Base-by-base conservation (phyloP, 1,140 invertebrate species). In the Hylaeus volcanicus region DNA sequence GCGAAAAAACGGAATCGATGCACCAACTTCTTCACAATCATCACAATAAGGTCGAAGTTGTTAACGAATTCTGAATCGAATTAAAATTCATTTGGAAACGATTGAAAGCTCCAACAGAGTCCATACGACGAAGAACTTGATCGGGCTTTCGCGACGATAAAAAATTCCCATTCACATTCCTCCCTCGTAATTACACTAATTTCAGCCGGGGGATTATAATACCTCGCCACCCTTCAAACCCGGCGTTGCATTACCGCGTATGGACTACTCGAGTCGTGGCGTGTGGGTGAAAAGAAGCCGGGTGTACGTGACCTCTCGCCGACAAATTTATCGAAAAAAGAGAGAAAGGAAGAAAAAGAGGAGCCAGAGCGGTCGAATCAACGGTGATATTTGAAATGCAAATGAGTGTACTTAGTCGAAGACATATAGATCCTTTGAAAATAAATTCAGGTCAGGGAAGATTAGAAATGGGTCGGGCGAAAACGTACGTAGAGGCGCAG, bases 371-470 rank as follows among this genome's bases (percentile, higher is more conserved):
- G n/a, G 58, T 53, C 53, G 53, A 76, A 76, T 69, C 64, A 76
- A 76, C 41, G 55, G 41, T 69, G 74, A 76, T 69, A 69, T 76
- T 76, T 76, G 74, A 76, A 76, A 76, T 76, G 65, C 74, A 76
- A 69, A 76, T 76, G 64, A 53, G 53, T 69, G 69, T 76, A 69
- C 74, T 76, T 76, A 76, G 41, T 26, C 14, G 74, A 48, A 69
- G 65, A 60, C 74, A 26, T 43, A 76, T 76, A 69, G 69, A 69
- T 76, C 74, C 53, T 37, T 8, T n/a, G 74, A n/a, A 76, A 76
- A 76, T 76, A 76, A 69, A 76, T 76, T 76, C 66, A 51, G 8
- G 41, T 0, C 41, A 5, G 3, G 53, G 53, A 76, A 76, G 64
- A 76, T 76, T 76, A 69, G 61, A 65, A 74, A 39, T 14, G 43